Percentiles rank a stretch among this genome's conserved stretches.
phyloP scores from a whole-genome alignment of 1,140 invertebrate genomes.

The Gerris buenoi region DNA sequence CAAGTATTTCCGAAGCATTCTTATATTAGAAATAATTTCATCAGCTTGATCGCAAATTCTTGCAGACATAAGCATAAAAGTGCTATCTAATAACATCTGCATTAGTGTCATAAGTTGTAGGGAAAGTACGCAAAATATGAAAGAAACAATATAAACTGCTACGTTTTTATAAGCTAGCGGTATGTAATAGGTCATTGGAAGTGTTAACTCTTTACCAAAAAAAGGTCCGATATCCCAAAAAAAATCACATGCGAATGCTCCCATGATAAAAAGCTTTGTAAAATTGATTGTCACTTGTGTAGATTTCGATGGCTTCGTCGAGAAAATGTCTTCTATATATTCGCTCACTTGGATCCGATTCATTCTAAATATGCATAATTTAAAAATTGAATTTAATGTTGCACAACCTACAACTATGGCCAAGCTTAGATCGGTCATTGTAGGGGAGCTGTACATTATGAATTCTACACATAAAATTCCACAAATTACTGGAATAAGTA shows the following conservation, averaged over 20 bases:
- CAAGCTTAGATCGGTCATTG: neutral
- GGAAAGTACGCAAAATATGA: neutral
- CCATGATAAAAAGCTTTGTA: neutral
- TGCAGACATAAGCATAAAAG: neutral
- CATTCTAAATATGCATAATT: neutral
- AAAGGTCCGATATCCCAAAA: neutral
- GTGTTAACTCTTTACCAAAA: neutral
- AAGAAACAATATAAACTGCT: neutral
- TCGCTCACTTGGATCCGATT: neutral
- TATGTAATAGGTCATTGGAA: neutral
- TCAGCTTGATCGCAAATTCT: neutral
- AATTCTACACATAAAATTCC: neutral
- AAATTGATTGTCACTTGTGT: neutral
- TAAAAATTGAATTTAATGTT: neutral
- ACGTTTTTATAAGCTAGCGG: neutral
- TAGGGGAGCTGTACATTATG: neutral
- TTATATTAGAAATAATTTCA: neutral
- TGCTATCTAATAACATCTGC: neutral
- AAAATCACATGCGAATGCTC: neutral
- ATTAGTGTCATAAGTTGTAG: neutral
- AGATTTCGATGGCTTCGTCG: neutral
- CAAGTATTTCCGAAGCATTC: no score
- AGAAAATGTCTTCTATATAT: neutral
- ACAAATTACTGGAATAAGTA: neutral
- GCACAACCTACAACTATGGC: neutral